Percentiles rank a stretch among this genome's conserved stretches.
phyloP scores from a whole-genome alignment of 2,113 vertebrate species.

The Myrmecobius fasciatus region DNA sequence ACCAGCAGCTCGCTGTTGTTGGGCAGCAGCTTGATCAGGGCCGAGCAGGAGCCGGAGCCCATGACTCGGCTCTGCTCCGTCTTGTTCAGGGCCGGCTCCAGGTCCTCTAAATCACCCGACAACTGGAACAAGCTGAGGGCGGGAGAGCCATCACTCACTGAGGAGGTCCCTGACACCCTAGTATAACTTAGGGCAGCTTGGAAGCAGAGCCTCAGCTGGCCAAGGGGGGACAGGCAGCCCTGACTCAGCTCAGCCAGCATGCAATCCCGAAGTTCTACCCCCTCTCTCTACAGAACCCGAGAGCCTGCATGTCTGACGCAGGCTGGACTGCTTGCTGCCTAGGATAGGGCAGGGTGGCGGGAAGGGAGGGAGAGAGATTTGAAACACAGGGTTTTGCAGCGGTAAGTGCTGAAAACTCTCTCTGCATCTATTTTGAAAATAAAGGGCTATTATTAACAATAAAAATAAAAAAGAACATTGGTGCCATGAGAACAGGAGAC shows the following conservation, averaged over 20 bases:
- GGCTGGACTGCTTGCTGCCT: too few species aligned
- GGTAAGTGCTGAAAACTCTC: too few species aligned
- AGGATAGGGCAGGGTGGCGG: too few species aligned
- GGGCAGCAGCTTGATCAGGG: conserved; percentile 94
- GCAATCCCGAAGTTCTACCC: too few species aligned
- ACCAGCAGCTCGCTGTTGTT: conserved; percentile 90
- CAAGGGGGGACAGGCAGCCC: too few species aligned
- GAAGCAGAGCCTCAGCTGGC: not conserved
- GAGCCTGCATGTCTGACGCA: too few species aligned
- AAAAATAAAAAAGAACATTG: too few species aligned
- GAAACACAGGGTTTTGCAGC: too few species aligned
- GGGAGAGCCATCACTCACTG: not conserved
- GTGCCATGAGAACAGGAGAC: not conserved
- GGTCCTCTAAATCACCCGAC: conserved; percentile 93
- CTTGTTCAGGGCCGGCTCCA: conserved; percentile 93
- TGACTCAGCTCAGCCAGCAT: not conserved
- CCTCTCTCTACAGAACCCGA: too few species aligned
- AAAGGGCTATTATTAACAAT: too few species aligned
- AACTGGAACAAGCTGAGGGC: conserved; percentile 90
- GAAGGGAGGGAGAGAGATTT: too few species aligned
- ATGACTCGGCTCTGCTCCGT: conserved; percentile 83
- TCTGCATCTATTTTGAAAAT: too few species aligned
- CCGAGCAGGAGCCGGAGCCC: conserved; percentile 95
- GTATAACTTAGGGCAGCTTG: not conserved
- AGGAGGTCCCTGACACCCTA: not conserved